Evolutionary conservation across 1,140 invertebrate species (phyloP).

Genomic region (Glossosoma conforme): DNA sequence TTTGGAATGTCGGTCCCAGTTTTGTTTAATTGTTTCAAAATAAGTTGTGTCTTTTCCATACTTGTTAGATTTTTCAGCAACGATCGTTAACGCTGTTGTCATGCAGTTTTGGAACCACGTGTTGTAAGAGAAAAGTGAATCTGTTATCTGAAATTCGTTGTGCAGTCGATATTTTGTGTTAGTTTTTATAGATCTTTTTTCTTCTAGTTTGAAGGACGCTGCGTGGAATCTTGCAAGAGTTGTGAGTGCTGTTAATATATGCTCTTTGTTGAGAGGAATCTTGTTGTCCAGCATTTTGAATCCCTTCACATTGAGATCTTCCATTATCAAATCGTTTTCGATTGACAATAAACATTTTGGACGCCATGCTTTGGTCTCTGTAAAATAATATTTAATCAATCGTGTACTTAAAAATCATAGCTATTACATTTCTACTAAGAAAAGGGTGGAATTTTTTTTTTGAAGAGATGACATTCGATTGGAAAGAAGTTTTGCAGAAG

Average conservation of each 20-base stretch:
- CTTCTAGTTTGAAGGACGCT: conserved; percentile 21
- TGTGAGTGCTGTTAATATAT: conserved; percentile 10
- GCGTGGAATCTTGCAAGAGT: conserved; percentile 20
- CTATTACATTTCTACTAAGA: too few relatives aligned
- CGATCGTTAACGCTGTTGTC: conserved; percentile 3
- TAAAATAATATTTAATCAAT: too few relatives aligned
- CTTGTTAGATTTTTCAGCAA: conserved; percentile 12
- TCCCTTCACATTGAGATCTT: conserved; percentile 19
- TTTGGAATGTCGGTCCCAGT: conserved; percentile 37
- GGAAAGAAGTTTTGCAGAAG: too few relatives aligned
- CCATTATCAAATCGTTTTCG: conserved; percentile 19
- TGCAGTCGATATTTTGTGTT: conserved; percentile 7
- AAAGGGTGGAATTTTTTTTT: too few relatives aligned
- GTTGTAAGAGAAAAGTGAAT: conserved; percentile 10
- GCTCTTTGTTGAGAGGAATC: conserved; percentile 11
- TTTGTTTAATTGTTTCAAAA: conserved; percentile 29
- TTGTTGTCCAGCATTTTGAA: conserved; percentile 16
- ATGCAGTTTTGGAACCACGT: conserved; percentile 11
- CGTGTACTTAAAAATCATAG: too few relatives aligned
- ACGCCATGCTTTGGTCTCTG: conserved; percentile 14
- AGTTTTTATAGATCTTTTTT: conserved; percentile 10
- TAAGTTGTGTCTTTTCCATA: conserved; percentile 7
- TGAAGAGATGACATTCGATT: too few relatives aligned
- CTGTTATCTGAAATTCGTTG: conserved; percentile 10
- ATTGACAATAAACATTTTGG: conserved; percentile 9